Base-by-base conservation (phyloP, 2,797 vertebrate species). In the Stomatorhinus walkeri region DNA sequence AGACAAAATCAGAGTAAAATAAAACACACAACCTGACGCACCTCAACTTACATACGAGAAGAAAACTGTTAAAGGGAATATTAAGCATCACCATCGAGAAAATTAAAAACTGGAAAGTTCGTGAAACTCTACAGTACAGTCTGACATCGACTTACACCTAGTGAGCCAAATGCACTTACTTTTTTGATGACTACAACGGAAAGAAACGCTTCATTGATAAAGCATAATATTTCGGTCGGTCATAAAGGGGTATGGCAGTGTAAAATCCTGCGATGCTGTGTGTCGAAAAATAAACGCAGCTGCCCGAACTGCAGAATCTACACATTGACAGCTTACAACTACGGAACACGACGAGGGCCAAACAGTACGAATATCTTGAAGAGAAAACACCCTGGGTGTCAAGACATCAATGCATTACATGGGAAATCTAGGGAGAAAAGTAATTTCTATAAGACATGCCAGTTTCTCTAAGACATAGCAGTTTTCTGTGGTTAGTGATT, bases 321-420 rank as follows among this genome's bases (percentile, higher is more conserved):
- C 12, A n/a, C 51, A 19, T 19, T 86, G 88, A 46, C 19, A 72
- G 10, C 2, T 46, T 87, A 46, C 88, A 89, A 79, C 88, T 91
- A 94, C 89, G 91, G 91, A 88, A 85, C 89, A 52, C 16, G 88
- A 79, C 24, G 1, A 1, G 6, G 79, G 6, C 7, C 43, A 51
- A 89, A 51, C 64, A 19, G 7, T 36, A 46, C 59, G 40, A 48
- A 24, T 51, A 19, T 4, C 24, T 28, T 32, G 19, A 85, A 51
- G 49, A 2, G 5, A 79, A n/a, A 8, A 40, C 19, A 8, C 7
- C 1, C 2, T 19, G 6, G 19, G 5, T 43, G 36, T 19, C 56
- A 79, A 43, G 36, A n/a, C 19, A 43, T 24, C 8, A 84, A 28
- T 14, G 64, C 14, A 72, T 36, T 72, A 32, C 3, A 12, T 4